Base-by-base conservation (phyloP, 92 coral and sea anemone genomes). In the Anthopleura xanthogrammica region DNA sequence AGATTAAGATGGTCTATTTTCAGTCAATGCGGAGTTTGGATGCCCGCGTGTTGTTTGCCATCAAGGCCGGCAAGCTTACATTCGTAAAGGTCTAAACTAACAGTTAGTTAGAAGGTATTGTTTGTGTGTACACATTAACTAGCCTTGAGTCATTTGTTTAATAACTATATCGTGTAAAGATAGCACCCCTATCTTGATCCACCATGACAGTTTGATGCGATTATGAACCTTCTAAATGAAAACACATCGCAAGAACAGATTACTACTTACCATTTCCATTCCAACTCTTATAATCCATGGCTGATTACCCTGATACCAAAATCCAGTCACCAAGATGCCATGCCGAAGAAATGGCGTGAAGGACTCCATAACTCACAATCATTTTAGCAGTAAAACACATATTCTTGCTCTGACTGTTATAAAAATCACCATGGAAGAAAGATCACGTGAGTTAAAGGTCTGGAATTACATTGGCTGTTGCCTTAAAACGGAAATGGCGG, bases 401-500 rank as follows among this genome's bases (percentile, higher is more conserved):
- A 22, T 20, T 64, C 20, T 68, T n/a, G 74, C 74, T 9, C 16
- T 68, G 74, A 68, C 41, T 68, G 12, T 36, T 23, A 17, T 68
- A 24, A 68, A 68, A 54, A 54, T 54, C 58, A 68, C 74, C 41
- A 12, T 12, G 16, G 74, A 13, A 68, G 70, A 36, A 16, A 80
- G 48, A 72, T 80, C 83, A 80, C 83, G 83, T 80, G 83, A 42
- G 57, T 66, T 80, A 5, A 64, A 22, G 16, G 39, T 23, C 76
- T 80, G 41, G 46, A 43, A 39, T 10, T 16, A n/a, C 8, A 80
- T 64, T 80, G 83, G 83, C 83, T 79, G 71, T 12, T 5, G 71
- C 57, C 64, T 10, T 40, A 80, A 50, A 62, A 62, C 83, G 83
- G 83, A 80, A 66, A 80, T 62, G 77, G 83, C 43, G 83, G 83